Base-by-base conservation (phyloP, 2,113 vertebrate species). In the Chionodraco myersi region DNA sequence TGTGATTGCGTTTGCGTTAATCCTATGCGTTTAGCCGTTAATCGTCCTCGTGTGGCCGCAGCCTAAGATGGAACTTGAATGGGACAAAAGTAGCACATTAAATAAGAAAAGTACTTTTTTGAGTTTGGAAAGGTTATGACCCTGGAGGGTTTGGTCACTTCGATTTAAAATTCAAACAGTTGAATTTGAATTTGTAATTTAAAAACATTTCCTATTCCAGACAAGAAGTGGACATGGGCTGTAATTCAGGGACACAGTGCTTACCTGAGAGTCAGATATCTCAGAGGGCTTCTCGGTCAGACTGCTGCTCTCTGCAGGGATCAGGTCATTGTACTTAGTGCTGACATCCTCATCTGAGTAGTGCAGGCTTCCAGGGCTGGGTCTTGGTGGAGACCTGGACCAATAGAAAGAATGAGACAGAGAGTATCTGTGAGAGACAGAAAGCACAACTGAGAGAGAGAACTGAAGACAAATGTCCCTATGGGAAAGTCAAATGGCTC, bases 291-390 rank as follows among this genome's bases (percentile, higher is more conserved):
- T 99, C 93, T 99, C 98, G 0, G 97, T 99, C 80, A 99, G 95
- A 83, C 98, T 99, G 95, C 98, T 97, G 96, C 97, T 99, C 93
- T 99, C 98, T 0, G 97, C 97, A 0, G 97, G 97, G 91, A 99
- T 97, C 88, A 99, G 96, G 92, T 99, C 98, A 0, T 99, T 99
- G 90, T 99, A 99, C 77, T 99, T 99, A 60, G 94, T 90, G 91
- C 97, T 97, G 89, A 99, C 96, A 0, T 99, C 98, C 91, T 99
- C 98, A 2, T 99, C 98, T 0, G 98, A 99, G 91, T 99, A 99
- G 91, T 99, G 97, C 59, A 99, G 96, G 87, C 97, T 98, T 79
- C 98, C 98, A 0, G 98, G 98, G 85, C 97, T 99, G 85, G 98
- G 98, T 57, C 98, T 94, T 0, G 98, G 98, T 0, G 97, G 97